Evolutionary conservation across 2,113 vertebrate species (phyloP).

Genomic region (Alligator mississippiensis): DNA sequence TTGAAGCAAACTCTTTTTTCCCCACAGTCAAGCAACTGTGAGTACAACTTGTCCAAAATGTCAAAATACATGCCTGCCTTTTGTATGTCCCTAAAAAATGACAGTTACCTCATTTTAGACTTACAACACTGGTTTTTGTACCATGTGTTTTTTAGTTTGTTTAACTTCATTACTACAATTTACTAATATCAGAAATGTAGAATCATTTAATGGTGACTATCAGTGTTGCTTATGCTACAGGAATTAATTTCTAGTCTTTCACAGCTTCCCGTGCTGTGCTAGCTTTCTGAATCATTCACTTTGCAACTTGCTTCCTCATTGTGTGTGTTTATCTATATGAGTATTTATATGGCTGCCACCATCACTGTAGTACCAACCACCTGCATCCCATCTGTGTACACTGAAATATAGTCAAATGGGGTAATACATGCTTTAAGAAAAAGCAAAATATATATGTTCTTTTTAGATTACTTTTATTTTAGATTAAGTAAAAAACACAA

Average conservation of each 20-base stretch:
- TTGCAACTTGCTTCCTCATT: not conserved
- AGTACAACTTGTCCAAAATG: conserved; percentile 8
- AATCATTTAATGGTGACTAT: not conserved
- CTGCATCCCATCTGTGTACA: not conserved
- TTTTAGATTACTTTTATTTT: conserved; percentile 38
- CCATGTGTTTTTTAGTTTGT: not conserved
- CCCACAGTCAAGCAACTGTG: not conserved
- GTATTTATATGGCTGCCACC: not conserved
- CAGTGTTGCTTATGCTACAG: not conserved
- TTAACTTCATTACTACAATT: conserved; percentile 1
- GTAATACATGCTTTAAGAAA: not conserved
- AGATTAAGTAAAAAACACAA: not conserved
- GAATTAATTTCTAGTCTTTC: conserved; percentile 25
- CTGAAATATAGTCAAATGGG: not conserved
- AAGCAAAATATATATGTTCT: not conserved
- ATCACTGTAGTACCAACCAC: not conserved
- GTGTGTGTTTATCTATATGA: not conserved
- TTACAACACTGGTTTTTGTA: not conserved
- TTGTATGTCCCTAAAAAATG: not conserved
- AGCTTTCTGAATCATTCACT: conserved; percentile 29
- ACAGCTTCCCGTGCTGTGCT: conserved; percentile 2
- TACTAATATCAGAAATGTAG: not conserved
- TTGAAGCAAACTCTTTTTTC: not conserved
- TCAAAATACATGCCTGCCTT: not conserved
- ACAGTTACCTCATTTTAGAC: not conserved